Conservation (phyloP, 2,113 vertebrate species). For the Chlorodrepanis virens region DNA sequence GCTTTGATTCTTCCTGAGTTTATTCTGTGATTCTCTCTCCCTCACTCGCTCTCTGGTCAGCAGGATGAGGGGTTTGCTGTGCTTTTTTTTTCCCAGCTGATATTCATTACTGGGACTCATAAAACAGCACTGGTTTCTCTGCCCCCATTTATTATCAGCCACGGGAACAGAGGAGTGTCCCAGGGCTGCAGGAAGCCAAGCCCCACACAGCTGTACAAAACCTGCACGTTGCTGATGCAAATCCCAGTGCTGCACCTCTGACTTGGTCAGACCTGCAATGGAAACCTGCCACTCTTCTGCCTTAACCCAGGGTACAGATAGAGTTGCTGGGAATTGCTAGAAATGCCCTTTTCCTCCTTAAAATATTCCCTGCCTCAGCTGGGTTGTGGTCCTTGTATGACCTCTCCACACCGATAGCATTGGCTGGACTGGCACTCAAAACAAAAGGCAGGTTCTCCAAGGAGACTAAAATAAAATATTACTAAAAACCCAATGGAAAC, state of each 20-base stretch:
- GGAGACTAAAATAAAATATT: conserved; percentile 6
- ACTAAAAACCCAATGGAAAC: conserved; percentile 8
- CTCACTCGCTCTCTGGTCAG: neutral
- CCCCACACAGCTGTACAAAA: neutral
- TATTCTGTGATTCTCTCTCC: neutral
- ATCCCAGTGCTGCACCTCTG: fast-evolving
- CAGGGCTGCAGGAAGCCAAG: neutral
- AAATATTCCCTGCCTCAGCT: neutral
- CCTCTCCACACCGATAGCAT: fast-evolving
- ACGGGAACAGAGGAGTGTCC: neutral
- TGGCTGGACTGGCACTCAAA: neutral
- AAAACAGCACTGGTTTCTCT: neutral
- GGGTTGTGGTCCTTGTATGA: neutral
- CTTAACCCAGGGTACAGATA: neutral
- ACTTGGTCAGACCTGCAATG: neutral
- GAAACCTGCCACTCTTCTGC: neutral
- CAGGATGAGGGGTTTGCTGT: neutral
- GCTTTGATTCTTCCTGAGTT: neutral
- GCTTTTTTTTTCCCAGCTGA: neutral
- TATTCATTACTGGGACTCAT: neutral
- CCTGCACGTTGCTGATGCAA: neutral
- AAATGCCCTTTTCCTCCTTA: neutral
- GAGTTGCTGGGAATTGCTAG: neutral
- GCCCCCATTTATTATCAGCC: neutral
- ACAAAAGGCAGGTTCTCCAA: conserved; percentile 25